Conservation (phyloP, 2,113 vertebrate genomes). For the Brachyhypopomus gauderio region DNA sequence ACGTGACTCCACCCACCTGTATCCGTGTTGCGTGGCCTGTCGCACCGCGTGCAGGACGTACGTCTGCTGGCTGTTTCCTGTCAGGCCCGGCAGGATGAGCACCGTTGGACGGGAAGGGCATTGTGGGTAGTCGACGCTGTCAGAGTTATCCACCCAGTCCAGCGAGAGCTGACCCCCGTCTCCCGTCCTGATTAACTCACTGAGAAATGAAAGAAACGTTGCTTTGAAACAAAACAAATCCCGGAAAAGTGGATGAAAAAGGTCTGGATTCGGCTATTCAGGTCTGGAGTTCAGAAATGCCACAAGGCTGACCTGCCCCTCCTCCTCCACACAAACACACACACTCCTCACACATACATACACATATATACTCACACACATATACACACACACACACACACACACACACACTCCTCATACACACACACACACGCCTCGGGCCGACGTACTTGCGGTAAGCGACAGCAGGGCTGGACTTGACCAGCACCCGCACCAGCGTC, state of each 20-base stretch:
- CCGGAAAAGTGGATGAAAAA: neutral
- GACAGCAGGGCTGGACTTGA: conserved; percentile 71
- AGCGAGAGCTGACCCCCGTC: conserved; percentile 85
- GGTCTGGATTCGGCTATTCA: no score
- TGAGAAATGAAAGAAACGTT: conserved; percentile 30
- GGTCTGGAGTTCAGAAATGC: no score
- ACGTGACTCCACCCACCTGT: conserved; percentile 66
- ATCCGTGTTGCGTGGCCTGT: conserved; percentile 73
- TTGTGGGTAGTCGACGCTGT: conserved; percentile 61
- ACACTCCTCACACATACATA: no score
- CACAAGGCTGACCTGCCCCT: no score
- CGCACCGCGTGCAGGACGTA: conserved; percentile 75
- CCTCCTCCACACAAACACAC: no score
- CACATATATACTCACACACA: no score
- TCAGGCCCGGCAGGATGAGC: conserved; percentile 82
- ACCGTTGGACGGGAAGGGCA: conserved; percentile 74
- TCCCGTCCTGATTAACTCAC: conserved; percentile 75
- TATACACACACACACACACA: no score
- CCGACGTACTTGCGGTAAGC: conserved; percentile 77
- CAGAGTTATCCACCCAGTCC: conserved; percentile 76
- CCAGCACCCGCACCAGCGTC: conserved; percentile 65
- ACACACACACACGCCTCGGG: no score
- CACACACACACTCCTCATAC: no score
- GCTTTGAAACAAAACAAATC: neutral
- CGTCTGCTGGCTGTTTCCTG: conserved; percentile 77